Base-by-base conservation (phyloP, 1,140 invertebrate species). In the Drosophila orosa region DNA sequence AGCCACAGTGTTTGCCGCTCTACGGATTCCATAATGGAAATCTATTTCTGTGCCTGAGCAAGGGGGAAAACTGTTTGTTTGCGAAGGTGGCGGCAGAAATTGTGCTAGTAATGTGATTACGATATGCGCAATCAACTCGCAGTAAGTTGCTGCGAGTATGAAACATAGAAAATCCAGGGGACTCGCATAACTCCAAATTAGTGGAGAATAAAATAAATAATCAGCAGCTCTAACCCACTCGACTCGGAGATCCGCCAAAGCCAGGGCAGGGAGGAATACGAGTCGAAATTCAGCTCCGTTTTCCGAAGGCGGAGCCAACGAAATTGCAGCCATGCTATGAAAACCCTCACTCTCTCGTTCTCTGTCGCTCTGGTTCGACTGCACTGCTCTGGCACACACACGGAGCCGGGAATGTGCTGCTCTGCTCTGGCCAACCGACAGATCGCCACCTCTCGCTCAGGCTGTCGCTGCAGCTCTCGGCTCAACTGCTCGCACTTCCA, bases 161-260 rank as follows among this genome's bases (percentile, higher is more conserved):
- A 33, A 22, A 35, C 29, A 35, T 54, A n/a, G 31, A 10, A 24
- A 52, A 15, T 33, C 13, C 29, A 22, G 10, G 42, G 25, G 13
- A 68, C 37, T 74, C 60, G 45, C 83, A 89, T 86, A 86, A 89
- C 72, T 86, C 76, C 72, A 84, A 89, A 86, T 86, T 76, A 86
- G 68, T 63, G 56, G 33, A 47, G 47, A 66, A 77, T 60, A 56
- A 79, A 76, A 89, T 83, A 82, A 74, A 82, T 77, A 82, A 74
- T 58, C 42, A 52, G 50, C 52, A 37, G 50, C 55, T 31, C 24
- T 56, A 42, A 52, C 71, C 79, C 74, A 74, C 54, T 57, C 40
- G 37, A 63, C 40, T 47, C 31, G 37, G 59, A 69, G 60, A 56
- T 56, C 37, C 24, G 60, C 42, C 59, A 59, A 45, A 78, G 50